These are phyloP conservation scores for Pachyrhynchus sulphureomaculatus DNA, from an alignment of 1,140 invertebrate genomes.

Conservation along the genomic window DNA sequence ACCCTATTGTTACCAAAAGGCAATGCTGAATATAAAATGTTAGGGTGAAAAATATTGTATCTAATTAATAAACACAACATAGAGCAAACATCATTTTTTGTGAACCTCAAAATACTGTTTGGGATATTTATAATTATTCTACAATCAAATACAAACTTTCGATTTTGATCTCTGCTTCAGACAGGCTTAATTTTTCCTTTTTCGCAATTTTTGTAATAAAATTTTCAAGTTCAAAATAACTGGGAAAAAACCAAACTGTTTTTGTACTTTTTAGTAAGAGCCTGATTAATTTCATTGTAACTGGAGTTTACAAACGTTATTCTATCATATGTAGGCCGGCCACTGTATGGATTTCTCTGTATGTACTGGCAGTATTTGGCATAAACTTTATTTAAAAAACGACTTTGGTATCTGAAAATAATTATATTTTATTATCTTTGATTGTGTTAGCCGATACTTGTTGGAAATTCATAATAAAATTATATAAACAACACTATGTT, in stretches of 20 bases:
- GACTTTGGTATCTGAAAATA: constrained; percentile 44
- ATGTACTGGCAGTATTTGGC: constrained; percentile 56
- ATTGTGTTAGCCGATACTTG: no score
- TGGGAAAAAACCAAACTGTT: constrained; percentile 56
- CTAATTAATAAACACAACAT: no score
- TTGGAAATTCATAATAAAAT: no score
- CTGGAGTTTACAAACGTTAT: constrained; percentile 51
- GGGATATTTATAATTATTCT: no score
- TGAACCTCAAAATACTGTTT: no score
- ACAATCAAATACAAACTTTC: constrained; percentile 51
- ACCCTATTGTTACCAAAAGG: no score
- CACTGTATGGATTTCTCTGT: constrained; percentile 55
- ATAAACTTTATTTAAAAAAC: constrained; percentile 51
- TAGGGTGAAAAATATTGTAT: no score
- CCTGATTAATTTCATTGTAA: constrained; percentile 57
- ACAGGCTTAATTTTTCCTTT: constrained; percentile 51
- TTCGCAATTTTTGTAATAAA: constrained; percentile 53
- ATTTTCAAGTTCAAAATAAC: constrained; percentile 59
- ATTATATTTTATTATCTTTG: no score
- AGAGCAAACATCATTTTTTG: no score
- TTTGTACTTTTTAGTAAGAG: constrained; percentile 56
- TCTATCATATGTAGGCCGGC: constrained; percentile 52
- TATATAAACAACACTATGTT: no score
- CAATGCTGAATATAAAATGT: no score
- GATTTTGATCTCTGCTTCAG: constrained; percentile 47